Base-by-base conservation (phyloP, 2,113 vertebrate species). In the Oncorhynchus kisutch region DNA sequence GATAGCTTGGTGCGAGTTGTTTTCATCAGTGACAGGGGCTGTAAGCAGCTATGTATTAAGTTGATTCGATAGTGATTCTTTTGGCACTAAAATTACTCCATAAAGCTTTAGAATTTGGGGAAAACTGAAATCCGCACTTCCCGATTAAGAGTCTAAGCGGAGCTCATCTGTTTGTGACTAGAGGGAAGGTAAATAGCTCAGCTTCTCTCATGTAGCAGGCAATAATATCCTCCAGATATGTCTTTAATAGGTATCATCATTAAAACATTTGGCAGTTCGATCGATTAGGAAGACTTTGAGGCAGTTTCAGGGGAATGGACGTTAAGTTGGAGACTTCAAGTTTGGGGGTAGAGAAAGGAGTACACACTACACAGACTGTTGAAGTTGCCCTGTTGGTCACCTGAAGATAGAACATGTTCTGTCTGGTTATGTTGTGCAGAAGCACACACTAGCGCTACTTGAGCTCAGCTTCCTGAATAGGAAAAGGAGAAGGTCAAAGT, bases 21-120 rank as follows among this genome's bases (percentile, higher is more conserved):
- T 81, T 82, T 89, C 87, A 84, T 91, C 83, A 92, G 86, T 82
- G 74, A 39, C 70, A 93, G 72, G 64, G 87, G 91, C 89, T 88
- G 86, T 94, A 93, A 95, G 92, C 91, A 91, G 90, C 94, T 94
- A 94, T 96, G 96, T 95, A 95, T 96, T 95, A 96, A 90, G 82
- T 8, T 77, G 88, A 95, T 95, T 95, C 90, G 93, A 92, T 88
- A 91, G 89, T 91, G 25, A 65, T 11, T 31, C 39, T 45, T 45
- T 45, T 45, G 39, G 9, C 39, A 12, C 39, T 45, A 45, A 45
- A 45, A 45, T 45, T 11, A 45, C 39, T 45, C 39, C 9, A 45
- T 45, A 3, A n/a, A 93, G 93, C 90, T 93, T 92, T 92, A 93
- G 93, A 93, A 94, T 83, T 79, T 89, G 86, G 91, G 91, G 91